Evolutionary conservation across 2,113 vertebrate species (phyloP), one percentile per base, ranked within the genome.

Genomic region (Thomomys bottae): DNA sequence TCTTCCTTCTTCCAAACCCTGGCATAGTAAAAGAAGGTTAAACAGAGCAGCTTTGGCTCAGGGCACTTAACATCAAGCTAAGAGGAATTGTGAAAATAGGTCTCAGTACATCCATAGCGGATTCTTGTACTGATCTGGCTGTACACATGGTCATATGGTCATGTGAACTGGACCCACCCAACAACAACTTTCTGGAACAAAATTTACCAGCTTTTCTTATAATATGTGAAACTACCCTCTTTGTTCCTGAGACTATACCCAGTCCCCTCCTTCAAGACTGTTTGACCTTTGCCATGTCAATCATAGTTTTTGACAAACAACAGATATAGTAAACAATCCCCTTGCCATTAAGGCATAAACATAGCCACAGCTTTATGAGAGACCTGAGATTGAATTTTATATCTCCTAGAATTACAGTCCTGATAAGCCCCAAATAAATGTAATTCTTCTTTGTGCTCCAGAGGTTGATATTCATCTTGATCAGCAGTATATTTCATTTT

Each of bases 401-500:
- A 18, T n/a, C n/a, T 26, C 67, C 42, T 11, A 7, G 67, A 45
- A 87, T 34, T 91, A 34, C 42, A 40, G 45, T 73, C 54, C 66
- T 64, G 75, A 72, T 38, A 86, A 86, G 38, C 10, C 59, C 59
- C 28, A n/a, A 79, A 68, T 61, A 91, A 85, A 54, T 40, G 42
- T 24, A 64, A 57, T 64, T 66, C 67, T 79, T 61, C 40, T 54
- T 73, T 64, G 57, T 87, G 72, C 40, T 80, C 67, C 28, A 17
- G 1, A 66, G 42, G 40, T 40, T 87, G 57, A 66, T 66, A 72
- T 45, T 71, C 64, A 86, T 72, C 75, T 79, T 34, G 12, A 57
- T 8, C 82, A 79, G 68, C 21, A n/a, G n/a, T n/a, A 38, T 20
- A 59, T 45, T 80, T 84, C 49, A 34, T 87, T 84, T 92, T 89